Conservation (phyloP, 2,888 invertebrate species). For the Brachycybe producta region DNA sequence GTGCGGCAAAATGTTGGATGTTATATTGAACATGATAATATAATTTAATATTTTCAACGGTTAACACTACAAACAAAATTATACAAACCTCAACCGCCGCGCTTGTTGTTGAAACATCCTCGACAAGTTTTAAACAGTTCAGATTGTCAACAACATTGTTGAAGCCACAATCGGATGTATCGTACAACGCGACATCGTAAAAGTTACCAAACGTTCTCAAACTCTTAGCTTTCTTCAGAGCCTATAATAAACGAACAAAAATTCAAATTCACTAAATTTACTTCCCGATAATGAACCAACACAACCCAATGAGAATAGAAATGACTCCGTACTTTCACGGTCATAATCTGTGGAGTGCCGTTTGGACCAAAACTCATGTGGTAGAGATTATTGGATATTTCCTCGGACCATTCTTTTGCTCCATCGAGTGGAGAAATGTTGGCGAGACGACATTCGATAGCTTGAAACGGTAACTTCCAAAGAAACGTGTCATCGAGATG, state of each 20-base stretch:
- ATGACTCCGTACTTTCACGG: not conserved
- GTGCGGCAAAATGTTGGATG: too few species aligned
- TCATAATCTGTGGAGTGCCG: slow-evolving; percentile 24
- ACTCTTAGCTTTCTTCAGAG: not conserved
- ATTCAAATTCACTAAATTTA: not conserved
- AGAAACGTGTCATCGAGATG: slow-evolving; percentile 42
- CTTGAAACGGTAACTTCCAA: slow-evolving; percentile 43
- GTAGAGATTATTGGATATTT: slow-evolving; percentile 42
- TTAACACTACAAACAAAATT: too few species aligned
- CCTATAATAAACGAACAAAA: not conserved
- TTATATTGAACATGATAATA: too few species aligned
- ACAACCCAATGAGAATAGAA: not conserved
- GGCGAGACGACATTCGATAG: slow-evolving; percentile 48
- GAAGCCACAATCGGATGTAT: not conserved
- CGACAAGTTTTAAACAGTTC: too few species aligned
- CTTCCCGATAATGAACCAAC: not conserved
- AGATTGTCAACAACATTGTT: not conserved
- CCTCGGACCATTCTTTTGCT: slow-evolving; percentile 40
- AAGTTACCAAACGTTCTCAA: not conserved
- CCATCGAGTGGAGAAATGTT: slow-evolving; percentile 39
- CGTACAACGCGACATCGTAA: slow-evolving; percentile 3
- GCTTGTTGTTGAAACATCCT: too few species aligned
- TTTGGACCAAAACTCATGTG: slow-evolving; percentile 34
- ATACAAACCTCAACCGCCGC: too few species aligned
- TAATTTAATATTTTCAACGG: too few species aligned